Percentiles rank a stretch among this genome's conserved stretches.
These are phyloP conservation scores for Atrichornis clamosus DNA, from an alignment of 2,113 vertebrate genomes.

Conservation along the genomic window DNA sequence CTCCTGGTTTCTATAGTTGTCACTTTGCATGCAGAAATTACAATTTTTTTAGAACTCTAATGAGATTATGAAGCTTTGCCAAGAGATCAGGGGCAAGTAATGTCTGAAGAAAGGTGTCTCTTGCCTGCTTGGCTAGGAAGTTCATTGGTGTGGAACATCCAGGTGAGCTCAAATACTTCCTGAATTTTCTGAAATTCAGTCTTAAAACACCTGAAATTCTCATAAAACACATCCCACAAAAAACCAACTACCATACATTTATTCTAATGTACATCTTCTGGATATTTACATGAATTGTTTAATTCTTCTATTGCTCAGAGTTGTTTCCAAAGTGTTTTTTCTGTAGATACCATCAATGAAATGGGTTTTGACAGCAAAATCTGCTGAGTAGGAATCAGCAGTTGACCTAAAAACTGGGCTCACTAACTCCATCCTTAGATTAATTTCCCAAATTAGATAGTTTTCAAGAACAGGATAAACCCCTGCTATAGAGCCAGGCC, in stretches of 20 bases:
- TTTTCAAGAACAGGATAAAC: neutral
- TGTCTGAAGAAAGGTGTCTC: neutral
- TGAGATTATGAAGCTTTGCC: neutral
- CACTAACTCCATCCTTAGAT: neutral
- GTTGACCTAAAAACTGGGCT: neutral
- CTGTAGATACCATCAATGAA: neutral
- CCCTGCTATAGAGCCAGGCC: neutral
- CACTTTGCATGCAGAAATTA: neutral
- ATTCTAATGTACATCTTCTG: neutral
- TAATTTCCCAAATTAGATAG: neutral
- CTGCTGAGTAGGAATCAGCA: neutral
- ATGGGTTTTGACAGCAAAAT: neutral
- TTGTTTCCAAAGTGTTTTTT: neutral
- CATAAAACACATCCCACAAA: neutral
- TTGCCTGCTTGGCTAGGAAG: neutral
- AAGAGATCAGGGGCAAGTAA: neutral
- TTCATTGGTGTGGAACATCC: rapidly evolving
- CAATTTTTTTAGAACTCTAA: neutral
- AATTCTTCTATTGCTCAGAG: rapidly evolving
- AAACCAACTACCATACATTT: rapidly evolving
- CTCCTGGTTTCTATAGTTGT: neutral
- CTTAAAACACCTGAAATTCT: neutral
- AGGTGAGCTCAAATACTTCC: neutral
- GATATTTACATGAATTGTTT: neutral
- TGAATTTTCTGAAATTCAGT: neutral